Conservation (phyloP, 2,113 vertebrate species). For the Coryphaenoides rupestris region DNA sequence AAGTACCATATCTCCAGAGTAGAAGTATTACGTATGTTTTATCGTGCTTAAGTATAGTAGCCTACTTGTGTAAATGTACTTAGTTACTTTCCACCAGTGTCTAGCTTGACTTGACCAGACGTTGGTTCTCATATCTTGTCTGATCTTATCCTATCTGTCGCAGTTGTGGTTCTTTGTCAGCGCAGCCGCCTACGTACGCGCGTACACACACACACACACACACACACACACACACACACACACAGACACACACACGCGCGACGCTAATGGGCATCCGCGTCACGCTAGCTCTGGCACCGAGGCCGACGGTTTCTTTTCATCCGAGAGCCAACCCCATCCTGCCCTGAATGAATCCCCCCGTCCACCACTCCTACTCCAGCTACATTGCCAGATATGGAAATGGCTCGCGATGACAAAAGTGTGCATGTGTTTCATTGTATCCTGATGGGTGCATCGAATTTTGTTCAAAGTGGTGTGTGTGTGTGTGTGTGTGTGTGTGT, state of each 20-base stretch:
- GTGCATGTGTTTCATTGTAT: constrained; percentile 1
- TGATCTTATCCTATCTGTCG: no score
- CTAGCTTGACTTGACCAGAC: no score
- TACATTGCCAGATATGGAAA: constrained; percentile 57
- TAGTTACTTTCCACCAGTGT: no score
- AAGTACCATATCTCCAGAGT: no score
- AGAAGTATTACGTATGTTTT: no score
- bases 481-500: constrained; percentile 2
- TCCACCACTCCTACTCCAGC: constrained; percentile 17
- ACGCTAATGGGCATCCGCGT: constrained; percentile 27
- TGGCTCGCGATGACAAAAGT: constrained; percentile 33
- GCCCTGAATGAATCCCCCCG: constrained; percentile 25
- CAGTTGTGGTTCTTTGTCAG: no score
- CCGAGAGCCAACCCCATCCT: constrained; percentile 21
- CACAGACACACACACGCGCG: constrained; percentile 16
- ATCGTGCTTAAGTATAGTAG: no score
- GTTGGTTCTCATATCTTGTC: no score
- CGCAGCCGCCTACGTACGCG: constrained; percentile 16
- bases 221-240: constrained; percentile 16
- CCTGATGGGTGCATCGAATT: background rate
- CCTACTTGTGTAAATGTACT: no score
- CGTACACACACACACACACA: constrained; percentile 28
- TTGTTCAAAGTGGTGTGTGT: constrained; percentile 3
- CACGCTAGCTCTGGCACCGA: constrained; percentile 41
- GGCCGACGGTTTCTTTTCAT: constrained; percentile 39